phyloP scores from a whole-genome alignment of 2,888 invertebrate species.

The Trachelus troglodyta region DNA sequence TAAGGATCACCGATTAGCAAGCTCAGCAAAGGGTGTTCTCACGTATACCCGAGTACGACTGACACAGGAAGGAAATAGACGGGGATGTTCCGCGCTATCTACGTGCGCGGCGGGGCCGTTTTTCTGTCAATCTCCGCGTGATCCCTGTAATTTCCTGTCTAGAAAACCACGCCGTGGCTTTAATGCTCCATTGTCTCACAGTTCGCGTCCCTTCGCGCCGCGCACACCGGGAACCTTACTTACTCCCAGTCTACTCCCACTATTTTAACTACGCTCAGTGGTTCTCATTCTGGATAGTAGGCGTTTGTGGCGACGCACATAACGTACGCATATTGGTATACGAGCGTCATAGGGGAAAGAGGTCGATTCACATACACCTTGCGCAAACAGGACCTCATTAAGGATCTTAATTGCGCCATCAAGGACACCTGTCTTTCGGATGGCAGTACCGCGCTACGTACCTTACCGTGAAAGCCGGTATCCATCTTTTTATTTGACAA shows the following conservation, averaged over 20 bases:
- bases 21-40: slow-evolving; percentile 40
- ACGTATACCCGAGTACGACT: slow-evolving; percentile 35
- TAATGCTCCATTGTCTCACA: slow-evolving; percentile 65
- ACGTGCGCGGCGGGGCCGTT: slow-evolving; percentile 54
- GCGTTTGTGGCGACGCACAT: background rate
- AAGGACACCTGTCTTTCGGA: slow-evolving; percentile 19
- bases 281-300: slow-evolving; percentile 48
- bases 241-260: slow-evolving; percentile 56
- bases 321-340: slow-evolving; percentile 3
- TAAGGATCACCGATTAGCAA: background rate
- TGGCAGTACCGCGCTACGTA: slow-evolving; percentile 9
- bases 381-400: slow-evolving; percentile 16
- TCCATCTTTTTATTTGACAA: background rate
- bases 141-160: slow-evolving; percentile 67
- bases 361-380: slow-evolving; percentile 13
- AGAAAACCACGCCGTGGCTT: slow-evolving; percentile 62
- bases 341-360: slow-evolving; percentile 16
- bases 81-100: slow-evolving; percentile 48
- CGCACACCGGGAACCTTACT: slow-evolving; percentile 29
- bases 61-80: slow-evolving; percentile 29
- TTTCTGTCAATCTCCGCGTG: slow-evolving; percentile 66
- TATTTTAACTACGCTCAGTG: slow-evolving; percentile 57
- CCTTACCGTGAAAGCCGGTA: background rate
- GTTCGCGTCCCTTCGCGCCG: slow-evolving; percentile 27
- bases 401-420: slow-evolving; percentile 11